Evolutionary conservation across 2,888 invertebrate species (phyloP), one percentile per base, ranked within the genome.

Genomic region (Drosophila limbata): DNA sequence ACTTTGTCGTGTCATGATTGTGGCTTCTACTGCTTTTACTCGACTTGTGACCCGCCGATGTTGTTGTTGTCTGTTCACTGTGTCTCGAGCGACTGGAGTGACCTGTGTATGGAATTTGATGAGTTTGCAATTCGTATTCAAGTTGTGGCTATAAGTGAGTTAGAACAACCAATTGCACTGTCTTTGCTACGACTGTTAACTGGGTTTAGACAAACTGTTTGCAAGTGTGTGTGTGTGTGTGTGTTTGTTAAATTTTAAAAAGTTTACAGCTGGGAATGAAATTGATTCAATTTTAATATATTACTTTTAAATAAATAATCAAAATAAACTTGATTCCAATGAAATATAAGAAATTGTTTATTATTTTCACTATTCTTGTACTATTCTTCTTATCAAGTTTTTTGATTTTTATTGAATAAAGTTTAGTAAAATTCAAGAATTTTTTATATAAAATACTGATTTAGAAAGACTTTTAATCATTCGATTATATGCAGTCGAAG

Each of bases 21-120:
- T 45, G 61, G 63, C 53, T 59, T 62, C 69, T 70, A 61, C 70
- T 66, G 63, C 68, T 60, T 50, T 57, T 75, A 77, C 73, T 68
- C 42, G 85, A 62, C 68, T 73, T 73, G 57, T 74, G 84, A 42
- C 19, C 78, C 63, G 66, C 45, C 48, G 68, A 33, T 55, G 63
- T 44, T 56, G 71, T 31, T 45, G 63, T 6, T 77, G 40, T 70
- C 67, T 63, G 73, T 50, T 81, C 81, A 74, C 73, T 81, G 76
- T 82, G 84, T 69, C 84, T 90, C 73, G 90, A 90, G 81, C 89
- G 91, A 88, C 88, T 91, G 82, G 92, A 88, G 89, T 91, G 91
- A 91, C 90, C 92, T 92, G 76, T 70, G 48, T 69, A 62, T 47
- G 19, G 21, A 15, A 44, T 37, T n/a, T 19, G 1, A 67, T 71